Percentiles rank a stretch among this genome's conserved stretches.
These are phyloP conservation scores for Eueides isabella DNA, from an alignment of 1,140 invertebrate genomes.

Conservation along the genomic window DNA sequence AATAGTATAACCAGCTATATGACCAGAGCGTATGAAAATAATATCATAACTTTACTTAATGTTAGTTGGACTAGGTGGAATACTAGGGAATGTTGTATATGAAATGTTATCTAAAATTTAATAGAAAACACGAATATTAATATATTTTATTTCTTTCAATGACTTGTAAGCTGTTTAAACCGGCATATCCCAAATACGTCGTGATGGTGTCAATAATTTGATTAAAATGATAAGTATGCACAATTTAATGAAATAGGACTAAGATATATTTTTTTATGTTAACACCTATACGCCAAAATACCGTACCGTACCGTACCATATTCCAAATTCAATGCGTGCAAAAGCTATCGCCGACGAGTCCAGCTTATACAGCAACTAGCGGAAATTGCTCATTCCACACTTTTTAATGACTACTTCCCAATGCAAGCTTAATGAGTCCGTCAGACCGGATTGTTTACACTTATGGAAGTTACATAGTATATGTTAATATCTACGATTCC, in stretches of 20 bases:
- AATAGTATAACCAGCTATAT: background rate
- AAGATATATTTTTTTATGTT: too few species aligned
- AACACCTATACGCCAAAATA: too few species aligned
- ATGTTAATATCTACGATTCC: background rate
- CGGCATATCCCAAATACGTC: too few species aligned
- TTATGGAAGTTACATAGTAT: constrained; percentile 10
- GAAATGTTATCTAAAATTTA: too few species aligned
- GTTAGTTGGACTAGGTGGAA: background rate
- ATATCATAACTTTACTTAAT: background rate
- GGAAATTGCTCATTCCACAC: constrained; percentile 68
- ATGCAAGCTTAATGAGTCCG: constrained; percentile 68
- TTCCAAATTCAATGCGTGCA: constrained; percentile 8
- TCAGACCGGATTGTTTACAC: constrained; percentile 23
- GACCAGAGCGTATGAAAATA: background rate
- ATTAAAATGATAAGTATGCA: background rate
- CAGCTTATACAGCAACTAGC: constrained; percentile 39
- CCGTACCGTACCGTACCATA: constrained; percentile 11
- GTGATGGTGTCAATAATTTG: background rate
- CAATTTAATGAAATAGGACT: background rate
- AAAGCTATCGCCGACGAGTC: constrained; percentile 25
- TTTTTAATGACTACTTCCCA: constrained; percentile 69
- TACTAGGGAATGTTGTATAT: too few species aligned
- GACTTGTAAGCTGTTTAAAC: too few species aligned
- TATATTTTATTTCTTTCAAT: too few species aligned
- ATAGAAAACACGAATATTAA: too few species aligned